A percentile compares a stretch with the other conserved stretches of the same genome.
Conservation (phyloP, 1,140 invertebrate genomes). For the Lepidurus arcticus region DNA sequence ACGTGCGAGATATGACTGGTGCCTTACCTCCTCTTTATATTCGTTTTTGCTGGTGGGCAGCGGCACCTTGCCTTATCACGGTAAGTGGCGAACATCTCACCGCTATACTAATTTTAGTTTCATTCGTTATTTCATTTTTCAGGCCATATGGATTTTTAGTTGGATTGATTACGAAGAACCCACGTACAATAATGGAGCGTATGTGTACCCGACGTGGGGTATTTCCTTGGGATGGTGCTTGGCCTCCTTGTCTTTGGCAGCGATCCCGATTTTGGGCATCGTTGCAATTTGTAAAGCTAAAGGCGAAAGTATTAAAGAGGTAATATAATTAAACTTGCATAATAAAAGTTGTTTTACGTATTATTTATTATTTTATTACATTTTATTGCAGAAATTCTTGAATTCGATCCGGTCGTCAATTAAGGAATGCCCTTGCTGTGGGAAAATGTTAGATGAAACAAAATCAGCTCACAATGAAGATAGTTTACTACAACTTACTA, state of each 20-base stretch:
- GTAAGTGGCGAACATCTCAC: constrained; percentile 48
- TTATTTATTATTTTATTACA: too few species aligned
- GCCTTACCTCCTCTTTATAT: constrained; percentile 69
- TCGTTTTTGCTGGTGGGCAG: constrained; percentile 74
- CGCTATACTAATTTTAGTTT: not conserved
- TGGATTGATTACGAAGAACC: constrained; percentile 78
- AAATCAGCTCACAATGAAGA: constrained; percentile 30
- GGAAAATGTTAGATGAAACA: constrained; percentile 24
- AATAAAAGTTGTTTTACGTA: constrained; percentile 30
- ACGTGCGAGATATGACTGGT: constrained; percentile 84
- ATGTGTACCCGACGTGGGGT: constrained; percentile 76
- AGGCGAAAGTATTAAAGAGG: constrained; percentile 64
- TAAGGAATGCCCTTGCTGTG: constrained; percentile 49
- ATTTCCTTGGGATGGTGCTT: constrained; percentile 80
- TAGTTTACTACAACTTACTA: not conserved
- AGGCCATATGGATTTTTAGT: constrained; percentile 79
- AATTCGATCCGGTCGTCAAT: constrained; percentile 53
- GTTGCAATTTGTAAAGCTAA: constrained; percentile 62
- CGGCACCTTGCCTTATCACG: constrained; percentile 72
- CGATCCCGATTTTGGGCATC: constrained; percentile 74
- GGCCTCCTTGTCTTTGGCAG: constrained; percentile 71
- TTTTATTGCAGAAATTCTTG: constrained; percentile 49
- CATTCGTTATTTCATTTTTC: constrained; percentile 39
- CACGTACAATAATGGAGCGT: constrained; percentile 67
- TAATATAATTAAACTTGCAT: constrained; percentile 43